Percentiles rank a stretch among this genome's conserved stretches.
These are phyloP conservation scores for Epinephelus fuscoguttatus DNA, from an alignment of 2,113 vertebrate genomes.

Conservation along the genomic window DNA sequence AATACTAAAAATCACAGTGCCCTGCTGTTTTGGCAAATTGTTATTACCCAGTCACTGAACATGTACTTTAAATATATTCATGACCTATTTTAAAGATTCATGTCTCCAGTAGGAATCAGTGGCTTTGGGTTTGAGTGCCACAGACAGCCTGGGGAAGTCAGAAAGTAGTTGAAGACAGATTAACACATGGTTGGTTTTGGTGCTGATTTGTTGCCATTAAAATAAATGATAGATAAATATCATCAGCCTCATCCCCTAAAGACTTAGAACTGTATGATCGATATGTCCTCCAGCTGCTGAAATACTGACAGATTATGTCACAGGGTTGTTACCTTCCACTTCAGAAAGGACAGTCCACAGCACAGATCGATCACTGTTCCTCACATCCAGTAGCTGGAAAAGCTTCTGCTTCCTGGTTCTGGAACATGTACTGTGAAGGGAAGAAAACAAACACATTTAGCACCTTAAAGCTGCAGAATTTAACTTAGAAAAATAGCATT, in stretches of 20 bases:
- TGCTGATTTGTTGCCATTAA: background rate
- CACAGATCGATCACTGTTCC: slow-evolving; percentile 77
- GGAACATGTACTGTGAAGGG: slow-evolving; percentile 83
- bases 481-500: too few species aligned
- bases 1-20: background rate
- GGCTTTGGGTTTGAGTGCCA: background rate
- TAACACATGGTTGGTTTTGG: background rate
- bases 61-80: background rate
- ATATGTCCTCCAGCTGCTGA: background rate
- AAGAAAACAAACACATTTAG: slow-evolving; percentile 18
- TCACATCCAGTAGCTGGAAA: slow-evolving; percentile 77
- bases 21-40: background rate
- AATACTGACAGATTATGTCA: background rate
- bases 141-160: background rate
- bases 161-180: background rate
- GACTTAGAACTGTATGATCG: background rate
- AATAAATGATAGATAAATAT: background rate
- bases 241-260: background rate
- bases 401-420: slow-evolving; percentile 81
- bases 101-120: background rate
- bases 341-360: slow-evolving; percentile 26
- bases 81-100: background rate
- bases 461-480: background rate
- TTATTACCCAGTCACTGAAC: background rate
- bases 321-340: slow-evolving; percentile 52